Evolutionary conservation across 2,797 vertebrate species (phyloP), one percentile per base, ranked within the genome.

Genomic region (Catostomus latipinnis): DNA sequence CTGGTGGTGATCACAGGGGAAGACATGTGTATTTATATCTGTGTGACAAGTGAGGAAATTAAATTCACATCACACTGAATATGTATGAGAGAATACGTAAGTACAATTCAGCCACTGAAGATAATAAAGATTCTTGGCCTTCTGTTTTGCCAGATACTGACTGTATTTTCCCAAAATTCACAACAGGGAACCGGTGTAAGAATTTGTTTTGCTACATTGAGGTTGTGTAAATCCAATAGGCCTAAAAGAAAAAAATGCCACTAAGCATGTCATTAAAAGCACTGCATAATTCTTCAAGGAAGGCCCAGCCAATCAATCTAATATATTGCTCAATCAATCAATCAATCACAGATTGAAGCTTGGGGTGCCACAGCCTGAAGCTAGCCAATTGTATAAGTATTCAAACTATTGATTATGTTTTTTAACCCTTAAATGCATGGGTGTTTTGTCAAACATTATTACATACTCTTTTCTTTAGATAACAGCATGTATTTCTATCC

Each of bases 271-370:
- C 14, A 70, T 71, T 71, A 45, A 80, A 75, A 58, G 34, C 76
- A 74, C 57, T 82, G 2, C 5, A 49, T 76, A 78, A 65, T 81
- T 71, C 43, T 80, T 56, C 50, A 58, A 68, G 70, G 70, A 85
- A 87, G 70, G 52, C 74, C 14, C 83, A 83, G 86, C 80, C 78
- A 83, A 86, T 87, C 77, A 87, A 68, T 82, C 6, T 4, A 50
- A 73, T 48, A 3, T 73, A 63, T 88, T 88, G 80, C 85, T 71
- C 57, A 34, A 86, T 89, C 87, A 86, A 86, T 89, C 87, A 86
- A 82, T 91, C 89, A 89, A 54, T 65, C 18, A 76, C 78, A 85
- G 76, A 71, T 34, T 34, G 34, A 34, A 34, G 34, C 34, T 34
- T 34, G 34, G 34, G 34, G 2, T 18, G 82, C 82, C 74, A 72